Base-by-base conservation (phyloP, 2,888 invertebrate genomes). In the Rhopalosiphum nymphaeae region DNA sequence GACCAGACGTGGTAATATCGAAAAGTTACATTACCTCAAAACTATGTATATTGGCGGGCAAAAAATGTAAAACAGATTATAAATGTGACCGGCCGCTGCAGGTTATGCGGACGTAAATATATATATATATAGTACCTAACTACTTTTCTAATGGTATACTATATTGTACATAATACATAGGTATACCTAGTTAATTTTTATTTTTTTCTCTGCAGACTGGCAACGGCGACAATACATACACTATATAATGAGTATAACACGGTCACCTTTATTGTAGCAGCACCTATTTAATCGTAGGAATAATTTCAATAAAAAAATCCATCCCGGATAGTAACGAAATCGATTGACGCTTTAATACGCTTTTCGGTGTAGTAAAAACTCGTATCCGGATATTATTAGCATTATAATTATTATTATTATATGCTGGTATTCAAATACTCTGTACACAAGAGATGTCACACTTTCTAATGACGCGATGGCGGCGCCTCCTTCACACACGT, bases 371-470 rank as follows among this genome's bases (percentile, higher is more conserved):
- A 29, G 44, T 21, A 89, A 85, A 91, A 91, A 91, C 91, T 86
- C 85, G 91, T 91, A 91, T 91, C 91, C 91, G 91, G 91, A 91
- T 88, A 87, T 61, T 10, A 86, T 88, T 53, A 49, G 9, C 21
- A 44, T n/a, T 16, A 61, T 86, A 21, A 46, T 61, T 5, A 87
- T 67, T 26, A 56, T 87, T 4, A 87, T 87, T n/a, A 78, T 67
- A 36, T 29, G 26, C 56, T 26, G 42, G 56, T 84, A 91, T 91
- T 91, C 91, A 49, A 91, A 61, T 89, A 26, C n/a, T 9, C 36
- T 16, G 61, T 21, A 16, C 88, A 36, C 36, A n/a, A 56, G 89
- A 88, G 88, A 93, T 89, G 93, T 93, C 93, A 93, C 93, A 93
- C 93, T 93, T 93, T 93, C 93, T 93, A 93, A 86, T 91, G 86